phyloP scores from a whole-genome alignment of 2,797 vertebrate species.

The Diplodus sargus region DNA sequence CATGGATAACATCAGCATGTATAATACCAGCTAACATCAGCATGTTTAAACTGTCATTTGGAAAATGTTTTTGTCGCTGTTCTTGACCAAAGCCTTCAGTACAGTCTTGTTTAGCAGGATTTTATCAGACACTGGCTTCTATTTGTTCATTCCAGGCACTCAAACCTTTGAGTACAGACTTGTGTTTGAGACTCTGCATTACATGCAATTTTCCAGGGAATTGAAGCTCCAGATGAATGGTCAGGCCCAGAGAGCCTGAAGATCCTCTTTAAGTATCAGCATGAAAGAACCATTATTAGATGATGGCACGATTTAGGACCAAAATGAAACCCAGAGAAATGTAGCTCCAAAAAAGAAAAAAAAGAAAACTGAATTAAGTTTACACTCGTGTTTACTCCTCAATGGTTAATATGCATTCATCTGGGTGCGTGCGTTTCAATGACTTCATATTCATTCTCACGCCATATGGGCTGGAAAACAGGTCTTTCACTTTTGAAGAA shows the following conservation, averaged over 20 bases:
- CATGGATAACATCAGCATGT: neutral
- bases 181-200: slow-evolving; percentile 10
- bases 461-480: slow-evolving; percentile 48
- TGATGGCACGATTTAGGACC: neutral
- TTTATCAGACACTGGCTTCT: slow-evolving; percentile 26
- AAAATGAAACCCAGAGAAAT: neutral
- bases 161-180: slow-evolving; percentile 8
- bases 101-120: slow-evolving; percentile 14
- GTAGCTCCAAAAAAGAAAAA: neutral
- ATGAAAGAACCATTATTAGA: neutral
- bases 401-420: slow-evolving; percentile 27
- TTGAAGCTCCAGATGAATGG: neutral
- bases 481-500: slow-evolving; percentile 44
- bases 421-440: slow-evolving; percentile 1
- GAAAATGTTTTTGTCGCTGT: neutral
- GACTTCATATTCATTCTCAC: slow-evolving; percentile 45
- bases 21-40: neutral
- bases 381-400: neutral
- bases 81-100: neutral
- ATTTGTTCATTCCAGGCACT: slow-evolving; percentile 8
- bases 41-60: neutral
- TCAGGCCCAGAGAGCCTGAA: neutral
- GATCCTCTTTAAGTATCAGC: neutral
- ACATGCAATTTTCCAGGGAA: neutral
- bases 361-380: slow-evolving; percentile 5